A percentile compares a stretch with the other conserved stretches of the same genome.
These are phyloP conservation scores for Salmo trutta DNA, from an alignment of 2,797 vertebrate genomes.

Conservation along the genomic window DNA sequence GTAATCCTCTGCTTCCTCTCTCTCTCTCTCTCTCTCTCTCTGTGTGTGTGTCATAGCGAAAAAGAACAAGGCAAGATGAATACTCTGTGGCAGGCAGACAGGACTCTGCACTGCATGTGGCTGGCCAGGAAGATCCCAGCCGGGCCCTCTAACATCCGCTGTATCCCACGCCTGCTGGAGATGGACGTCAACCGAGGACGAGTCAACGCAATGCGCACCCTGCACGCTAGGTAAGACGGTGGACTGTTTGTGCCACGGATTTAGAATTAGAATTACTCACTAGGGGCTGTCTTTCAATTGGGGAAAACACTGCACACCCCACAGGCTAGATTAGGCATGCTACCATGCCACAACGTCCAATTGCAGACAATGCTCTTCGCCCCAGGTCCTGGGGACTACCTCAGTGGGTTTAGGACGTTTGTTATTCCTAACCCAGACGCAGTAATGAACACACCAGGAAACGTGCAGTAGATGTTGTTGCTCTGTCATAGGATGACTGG, in stretches of 20 bases:
- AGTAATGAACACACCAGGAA: not conserved
- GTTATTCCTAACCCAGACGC: not conserved
- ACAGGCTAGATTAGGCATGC: too few relatives aligned
- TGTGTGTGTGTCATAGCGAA: conserved; percentile 28
- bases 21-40: too few relatives aligned
- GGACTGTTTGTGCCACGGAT: too few relatives aligned
- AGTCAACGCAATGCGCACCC: conserved; percentile 34
- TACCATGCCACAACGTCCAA: too few relatives aligned
- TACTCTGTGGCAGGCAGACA: conserved; percentile 53
- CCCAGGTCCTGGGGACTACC: too few relatives aligned
- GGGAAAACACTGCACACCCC: too few relatives aligned
- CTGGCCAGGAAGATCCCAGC: conserved; percentile 29
- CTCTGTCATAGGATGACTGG: not conserved
- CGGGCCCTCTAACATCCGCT: conserved; percentile 13
- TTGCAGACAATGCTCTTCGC: too few relatives aligned
- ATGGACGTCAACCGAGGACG: conserved; percentile 24
- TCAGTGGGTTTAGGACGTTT: not conserved
- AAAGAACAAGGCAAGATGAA: conserved; percentile 39
- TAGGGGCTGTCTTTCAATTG: too few relatives aligned
- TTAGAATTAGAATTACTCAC: too few relatives aligned
- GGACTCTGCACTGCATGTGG: conserved; percentile 25
- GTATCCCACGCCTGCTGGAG: conserved; percentile 26
- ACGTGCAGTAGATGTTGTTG: not conserved
- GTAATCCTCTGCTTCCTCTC: conserved; percentile 59
- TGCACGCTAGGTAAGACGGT: conserved; percentile 18